A percentile compares a stretch with the other conserved stretches of the same genome.
phyloP scores from a whole-genome alignment of 2,888 invertebrate species.

The Brenthis daphne region DNA sequence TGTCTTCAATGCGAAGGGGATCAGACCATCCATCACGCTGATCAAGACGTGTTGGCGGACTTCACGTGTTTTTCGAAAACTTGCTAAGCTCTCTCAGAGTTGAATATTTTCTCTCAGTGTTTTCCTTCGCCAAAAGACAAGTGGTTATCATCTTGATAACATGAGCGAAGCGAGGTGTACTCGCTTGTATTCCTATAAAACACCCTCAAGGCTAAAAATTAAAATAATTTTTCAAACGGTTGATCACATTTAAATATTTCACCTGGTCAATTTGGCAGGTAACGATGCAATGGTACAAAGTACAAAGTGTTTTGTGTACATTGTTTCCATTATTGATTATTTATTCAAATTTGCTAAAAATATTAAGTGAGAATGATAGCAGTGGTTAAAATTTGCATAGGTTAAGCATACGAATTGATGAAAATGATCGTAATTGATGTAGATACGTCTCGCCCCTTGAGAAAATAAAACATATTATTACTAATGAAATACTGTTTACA shows the following conservation, averaged over 20 bases:
- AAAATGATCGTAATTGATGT: not conserved
- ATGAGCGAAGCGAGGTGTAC: too few relatives aligned
- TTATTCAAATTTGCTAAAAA: constrained; percentile 8
- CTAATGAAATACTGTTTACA: too few relatives aligned
- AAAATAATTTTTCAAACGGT: constrained; percentile 18
- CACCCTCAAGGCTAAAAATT: not conserved
- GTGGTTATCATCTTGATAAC: too few relatives aligned
- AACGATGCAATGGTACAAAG: constrained; percentile 41
- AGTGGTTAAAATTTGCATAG: constrained; percentile 8
- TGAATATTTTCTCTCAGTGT: too few relatives aligned
- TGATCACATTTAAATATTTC: constrained; percentile 56
- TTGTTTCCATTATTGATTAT: not conserved
- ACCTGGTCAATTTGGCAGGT: constrained; percentile 74
- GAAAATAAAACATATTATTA: too few relatives aligned
- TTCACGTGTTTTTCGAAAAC: too few relatives aligned
- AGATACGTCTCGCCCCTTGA: not conserved
- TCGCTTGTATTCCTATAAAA: not conserved
- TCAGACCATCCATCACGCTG: too few relatives aligned
- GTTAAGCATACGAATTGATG: not conserved
- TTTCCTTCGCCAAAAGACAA: too few relatives aligned
- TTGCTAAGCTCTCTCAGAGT: too few relatives aligned
- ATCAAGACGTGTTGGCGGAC: too few relatives aligned
- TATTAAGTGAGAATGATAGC: constrained; percentile 14
- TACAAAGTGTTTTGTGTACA: not conserved
- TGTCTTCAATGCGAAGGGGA: too few relatives aligned